A percentile compares a stretch with the other conserved stretches of the same genome.
Conservation (phyloP, 2,113 vertebrate genomes). For the Daphoenositta chrysoptera region DNA sequence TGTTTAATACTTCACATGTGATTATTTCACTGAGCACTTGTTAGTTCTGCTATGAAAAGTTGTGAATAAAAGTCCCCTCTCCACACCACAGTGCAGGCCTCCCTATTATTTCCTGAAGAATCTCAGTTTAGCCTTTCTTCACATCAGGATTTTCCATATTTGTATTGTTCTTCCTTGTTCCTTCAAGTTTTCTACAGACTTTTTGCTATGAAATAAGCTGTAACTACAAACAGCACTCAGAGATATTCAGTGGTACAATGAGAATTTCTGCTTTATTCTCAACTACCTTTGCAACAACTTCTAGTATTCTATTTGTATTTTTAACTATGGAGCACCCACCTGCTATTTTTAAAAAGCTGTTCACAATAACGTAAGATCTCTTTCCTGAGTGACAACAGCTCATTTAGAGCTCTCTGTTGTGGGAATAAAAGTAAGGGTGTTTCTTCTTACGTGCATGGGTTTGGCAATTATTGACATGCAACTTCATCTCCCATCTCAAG, state of each 20-base stretch:
- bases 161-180: neutral
- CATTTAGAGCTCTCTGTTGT: neutral
- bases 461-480: neutral
- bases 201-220: neutral
- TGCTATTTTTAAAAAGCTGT: neutral
- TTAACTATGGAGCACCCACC: neutral
- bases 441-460: neutral
- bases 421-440: neutral
- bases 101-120: neutral
- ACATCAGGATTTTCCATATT: neutral
- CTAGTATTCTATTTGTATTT: neutral
- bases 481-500: neutral
- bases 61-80: neutral
- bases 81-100: neutral
- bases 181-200: neutral
- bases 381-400: neutral
- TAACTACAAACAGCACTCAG: neutral
- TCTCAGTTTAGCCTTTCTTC: neutral
- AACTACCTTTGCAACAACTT: neutral
- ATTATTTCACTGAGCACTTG: slow-evolving; percentile 22
- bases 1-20: slow-evolving; percentile 34
- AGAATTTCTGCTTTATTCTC: neutral
- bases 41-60: neutral
- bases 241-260: neutral
- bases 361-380: neutral